phyloP scores from a whole-genome alignment of 1,140 invertebrate species.

The Lethocerus indicus region DNA sequence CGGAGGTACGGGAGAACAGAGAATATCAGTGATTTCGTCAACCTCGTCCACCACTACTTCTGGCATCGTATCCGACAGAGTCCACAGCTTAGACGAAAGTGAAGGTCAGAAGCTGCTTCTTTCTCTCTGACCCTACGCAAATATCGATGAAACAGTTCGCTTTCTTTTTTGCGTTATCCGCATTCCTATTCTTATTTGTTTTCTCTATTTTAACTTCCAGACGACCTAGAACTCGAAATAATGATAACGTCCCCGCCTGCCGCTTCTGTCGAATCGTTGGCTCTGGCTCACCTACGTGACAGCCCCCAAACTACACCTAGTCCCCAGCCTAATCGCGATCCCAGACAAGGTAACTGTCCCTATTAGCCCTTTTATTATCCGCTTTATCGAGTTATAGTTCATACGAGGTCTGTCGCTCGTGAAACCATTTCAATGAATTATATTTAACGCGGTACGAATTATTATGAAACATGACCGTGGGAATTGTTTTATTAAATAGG shows the following conservation, averaged over 20 bases:
- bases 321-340: constrained; percentile 8
- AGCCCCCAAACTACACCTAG: constrained; percentile 25
- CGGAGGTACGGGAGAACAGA: constrained; percentile 45
- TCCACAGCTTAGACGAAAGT: constrained; percentile 80
- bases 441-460: too few species aligned
- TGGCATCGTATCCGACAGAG: constrained; percentile 84
- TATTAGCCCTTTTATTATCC: background rate
- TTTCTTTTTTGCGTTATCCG: too few species aligned
- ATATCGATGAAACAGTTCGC: too few species aligned
- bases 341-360: constrained; percentile 2
- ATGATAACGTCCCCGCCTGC: constrained; percentile 58
- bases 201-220: constrained; percentile 22
- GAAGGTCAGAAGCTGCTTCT: too few species aligned
- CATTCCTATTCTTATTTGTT: too few species aligned
- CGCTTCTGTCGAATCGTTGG: constrained; percentile 54
- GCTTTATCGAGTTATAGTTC: background rate
- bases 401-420: background rate
- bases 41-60: constrained; percentile 89
- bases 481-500: constrained; percentile 5
- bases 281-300: constrained; percentile 47
- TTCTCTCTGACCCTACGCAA: too few species aligned
- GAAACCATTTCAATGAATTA: too few species aligned
- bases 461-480: too few species aligned
- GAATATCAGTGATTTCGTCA: constrained; percentile 79
- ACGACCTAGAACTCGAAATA: constrained; percentile 47